Evolutionary conservation across 2,888 invertebrate genomes (phyloP), one percentile per base, ranked within the genome.

Genomic region (Acleris holmiana): DNA sequence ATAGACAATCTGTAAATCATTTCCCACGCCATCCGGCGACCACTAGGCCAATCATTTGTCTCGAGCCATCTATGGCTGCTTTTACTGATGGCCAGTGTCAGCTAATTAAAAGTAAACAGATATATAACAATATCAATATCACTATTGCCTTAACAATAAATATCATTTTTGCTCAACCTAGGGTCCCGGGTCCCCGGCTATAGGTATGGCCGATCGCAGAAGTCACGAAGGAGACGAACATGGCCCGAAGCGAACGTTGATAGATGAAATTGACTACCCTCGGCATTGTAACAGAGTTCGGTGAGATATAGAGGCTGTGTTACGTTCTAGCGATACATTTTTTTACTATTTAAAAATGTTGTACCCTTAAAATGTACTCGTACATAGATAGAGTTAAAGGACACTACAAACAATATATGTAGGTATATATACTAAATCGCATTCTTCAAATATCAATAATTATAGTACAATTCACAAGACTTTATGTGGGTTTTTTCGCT

Each of bases 91-190:
- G 71, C 73, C 75, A 68, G 72, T 80, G 84, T 82, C 85, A 82
- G 83, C 76, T 88, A 89, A 90, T 90, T 89, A 91, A 88, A 89
- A 89, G 83, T 79, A 88, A 91, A 89, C 84, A 87, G 80, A 49
- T 60, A 65, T 59, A 51, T 23, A 35, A 35, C 35, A 82, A 82
- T 81, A 77, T 35, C 35, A 13, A 35, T 77, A 79, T 74, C 71
- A 71, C 71, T 48, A 59, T 68, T 69, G 65, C 55, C 60, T 70
- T 67, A 76, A 77, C 78, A 73, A 70, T 69, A 75, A 35, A 35
- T 35, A 35, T 35, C 35, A 35, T 13, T 35, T 13, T 35, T 35
- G 35, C 13, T 46, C n/a, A 10, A 46, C 18, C 18, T 5, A 46
- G 15, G 18, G n/a, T n/a, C 35, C 35, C 35, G 13, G 35, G 3